phyloP scores from a whole-genome alignment of 1,140 invertebrate genomes.

The Drosophila tristis region DNA sequence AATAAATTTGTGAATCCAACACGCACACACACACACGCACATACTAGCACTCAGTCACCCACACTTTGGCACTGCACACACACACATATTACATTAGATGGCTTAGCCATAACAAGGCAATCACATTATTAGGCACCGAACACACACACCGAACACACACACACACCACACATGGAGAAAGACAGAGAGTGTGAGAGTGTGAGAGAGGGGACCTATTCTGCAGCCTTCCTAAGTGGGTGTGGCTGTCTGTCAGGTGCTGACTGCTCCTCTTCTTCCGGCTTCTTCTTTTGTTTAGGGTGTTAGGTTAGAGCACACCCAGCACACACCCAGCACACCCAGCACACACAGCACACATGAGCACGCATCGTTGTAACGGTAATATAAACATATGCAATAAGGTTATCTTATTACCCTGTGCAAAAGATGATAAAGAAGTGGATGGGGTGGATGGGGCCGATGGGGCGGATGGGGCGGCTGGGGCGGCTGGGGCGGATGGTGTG shows the following conservation, averaged over 20 bases:
- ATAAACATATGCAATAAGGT: slow-evolving; percentile 82
- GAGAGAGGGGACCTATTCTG: no score
- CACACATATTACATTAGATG: slow-evolving; percentile 80
- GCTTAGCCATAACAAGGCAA: slow-evolving; percentile 82
- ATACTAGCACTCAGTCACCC: background rate
- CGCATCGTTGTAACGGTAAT: slow-evolving; percentile 62
- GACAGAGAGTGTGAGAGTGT: no score
- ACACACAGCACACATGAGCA: slow-evolving; percentile 2
- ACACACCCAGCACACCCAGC: slow-evolving; percentile 7
- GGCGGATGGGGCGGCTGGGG: background rate
- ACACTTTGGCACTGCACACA: slow-evolving; percentile 3
- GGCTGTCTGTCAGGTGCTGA: slow-evolving; percentile 34
- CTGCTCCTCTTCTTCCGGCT: no score
- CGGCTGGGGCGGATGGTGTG: no score
- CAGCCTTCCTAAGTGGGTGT: slow-evolving; percentile 17
- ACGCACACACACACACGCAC: slow-evolving; percentile 41
- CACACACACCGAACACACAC: slow-evolving; percentile 25
- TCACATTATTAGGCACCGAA: slow-evolving; percentile 76
- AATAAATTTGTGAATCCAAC: slow-evolving; percentile 81
- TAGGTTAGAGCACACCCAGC: background rate
- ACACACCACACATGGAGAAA: no score
- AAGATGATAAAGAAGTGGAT: slow-evolving; percentile 27
- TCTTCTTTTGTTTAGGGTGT: slow-evolving; percentile 5
- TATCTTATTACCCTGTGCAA: slow-evolving; percentile 74
- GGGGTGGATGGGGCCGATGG: background rate